Percentiles rank a stretch among this genome's conserved stretches.
These are phyloP conservation scores for Notothenia coriiceps DNA, from an alignment of 2,113 vertebrate genomes.

Conservation along the genomic window DNA sequence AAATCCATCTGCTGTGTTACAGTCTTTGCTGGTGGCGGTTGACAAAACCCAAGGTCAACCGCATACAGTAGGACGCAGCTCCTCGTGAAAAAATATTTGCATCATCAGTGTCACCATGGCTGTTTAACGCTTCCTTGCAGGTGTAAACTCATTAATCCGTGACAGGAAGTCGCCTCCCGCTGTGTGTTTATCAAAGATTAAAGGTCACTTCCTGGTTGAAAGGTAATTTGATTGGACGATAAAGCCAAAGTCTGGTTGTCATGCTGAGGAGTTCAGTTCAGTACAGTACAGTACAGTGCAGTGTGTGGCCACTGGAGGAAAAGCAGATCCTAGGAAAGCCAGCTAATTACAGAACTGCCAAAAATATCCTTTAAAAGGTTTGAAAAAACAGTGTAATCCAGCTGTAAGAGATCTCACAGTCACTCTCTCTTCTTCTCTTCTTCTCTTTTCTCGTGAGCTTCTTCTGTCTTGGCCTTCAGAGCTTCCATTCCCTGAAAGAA, in stretches of 20 bases:
- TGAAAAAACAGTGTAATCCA: slow-evolving; percentile 50
- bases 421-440: slow-evolving; percentile 32
- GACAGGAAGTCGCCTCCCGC: slow-evolving; percentile 37
- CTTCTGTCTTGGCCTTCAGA: slow-evolving; percentile 47
- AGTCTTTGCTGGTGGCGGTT: slow-evolving; percentile 66
- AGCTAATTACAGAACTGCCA: slow-evolving; percentile 56
- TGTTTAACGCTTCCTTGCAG: slow-evolving; percentile 38
- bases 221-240: slow-evolving; percentile 62
- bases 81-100: slow-evolving; percentile 65
- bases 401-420: slow-evolving; percentile 49
- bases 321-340: slow-evolving; percentile 57
- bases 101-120: slow-evolving; percentile 53
- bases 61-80: slow-evolving; percentile 46
- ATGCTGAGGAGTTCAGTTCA: slow-evolving; percentile 57
- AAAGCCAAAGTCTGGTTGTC: slow-evolving; percentile 64
- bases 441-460: slow-evolving; percentile 45
- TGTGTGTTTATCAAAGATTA: slow-evolving; percentile 61
- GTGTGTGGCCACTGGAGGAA: slow-evolving; percentile 62
- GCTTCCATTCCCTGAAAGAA: slow-evolving; percentile 59
- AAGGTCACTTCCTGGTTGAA: slow-evolving; percentile 82
- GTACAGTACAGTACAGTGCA: slow-evolving; percentile 57
- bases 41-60: slow-evolving; percentile 51
- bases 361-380: slow-evolving; percentile 65
- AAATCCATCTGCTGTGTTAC: slow-evolving; percentile 61
- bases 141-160: slow-evolving; percentile 40